A percentile compares a stretch with the other conserved stretches of the same genome.
phyloP scores from a whole-genome alignment of 2,113 vertebrate genomes.

The Ciconia maguari region DNA sequence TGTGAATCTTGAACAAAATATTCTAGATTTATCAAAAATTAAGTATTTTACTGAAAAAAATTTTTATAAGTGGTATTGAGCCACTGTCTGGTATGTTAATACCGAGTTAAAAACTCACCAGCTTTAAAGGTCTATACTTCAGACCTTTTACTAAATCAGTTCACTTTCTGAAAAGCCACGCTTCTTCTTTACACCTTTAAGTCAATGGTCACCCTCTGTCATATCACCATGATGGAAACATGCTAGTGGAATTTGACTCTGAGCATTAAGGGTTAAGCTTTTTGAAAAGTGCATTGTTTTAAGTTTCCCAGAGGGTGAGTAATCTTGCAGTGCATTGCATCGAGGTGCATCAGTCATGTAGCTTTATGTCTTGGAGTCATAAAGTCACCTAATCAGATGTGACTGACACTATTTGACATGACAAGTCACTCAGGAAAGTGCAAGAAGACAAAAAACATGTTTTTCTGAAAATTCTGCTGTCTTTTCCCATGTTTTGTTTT shows the following conservation, averaged over 20 bases:
- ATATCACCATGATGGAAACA: neutral
- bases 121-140: neutral
- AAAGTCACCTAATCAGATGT: conserved; percentile 15
- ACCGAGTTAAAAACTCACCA: neutral
- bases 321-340: neutral
- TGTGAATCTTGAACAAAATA: neutral
- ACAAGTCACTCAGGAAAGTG: conserved; percentile 38
- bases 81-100: accelerated
- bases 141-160: neutral
- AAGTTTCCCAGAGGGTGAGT: conserved; percentile 22
- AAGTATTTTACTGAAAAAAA: neutral
- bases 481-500: neutral
- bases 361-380: conserved; percentile 47
- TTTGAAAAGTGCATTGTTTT: conserved; percentile 12
- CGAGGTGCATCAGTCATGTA: conserved; percentile 26
- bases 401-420: conserved; percentile 27
- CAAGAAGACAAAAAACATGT: neutral
- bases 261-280: conserved; percentile 53
- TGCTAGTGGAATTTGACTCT: neutral
- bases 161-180: neutral
- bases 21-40: neutral
- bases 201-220: neutral
- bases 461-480: neutral
- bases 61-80: neutral
- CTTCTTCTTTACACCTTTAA: neutral